Conservation (phyloP, 2,113 vertebrate species). For the Anhinga anhinga region DNA sequence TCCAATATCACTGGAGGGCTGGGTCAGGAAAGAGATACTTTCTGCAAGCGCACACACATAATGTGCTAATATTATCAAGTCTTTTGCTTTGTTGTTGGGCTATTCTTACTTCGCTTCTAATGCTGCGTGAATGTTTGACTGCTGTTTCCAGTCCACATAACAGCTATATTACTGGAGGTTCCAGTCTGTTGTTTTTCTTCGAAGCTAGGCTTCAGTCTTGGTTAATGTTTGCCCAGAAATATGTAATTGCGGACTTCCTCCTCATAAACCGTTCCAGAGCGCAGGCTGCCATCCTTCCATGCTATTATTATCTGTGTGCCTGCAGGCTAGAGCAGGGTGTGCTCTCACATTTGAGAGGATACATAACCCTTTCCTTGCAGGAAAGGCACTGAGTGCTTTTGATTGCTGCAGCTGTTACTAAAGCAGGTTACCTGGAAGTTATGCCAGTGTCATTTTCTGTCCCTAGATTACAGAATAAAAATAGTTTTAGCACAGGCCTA, state of each 20-base stretch:
- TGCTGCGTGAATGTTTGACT: not conserved
- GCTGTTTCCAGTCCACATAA: constrained; percentile 48
- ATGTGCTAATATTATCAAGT: not conserved
- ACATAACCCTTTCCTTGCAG: constrained; percentile 66
- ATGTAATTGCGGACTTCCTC: constrained; percentile 90
- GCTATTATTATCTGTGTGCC: constrained; percentile 74
- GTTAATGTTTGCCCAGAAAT: constrained; percentile 92
- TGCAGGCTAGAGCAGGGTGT: constrained; percentile 63
- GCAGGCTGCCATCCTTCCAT: constrained; percentile 74
- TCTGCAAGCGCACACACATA: not conserved
- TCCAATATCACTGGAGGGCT: not conserved
- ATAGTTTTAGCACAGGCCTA: not conserved
- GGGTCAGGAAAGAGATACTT: not conserved
- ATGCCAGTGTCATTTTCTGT: not conserved
- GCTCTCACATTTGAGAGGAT: constrained; percentile 1
- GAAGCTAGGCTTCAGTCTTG: constrained; percentile 77
- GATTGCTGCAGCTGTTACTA: not conserved
- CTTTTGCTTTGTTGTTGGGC: not conserved
- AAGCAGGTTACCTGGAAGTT: not conserved
- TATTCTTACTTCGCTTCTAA: not conserved
- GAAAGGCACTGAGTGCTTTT: not conserved
- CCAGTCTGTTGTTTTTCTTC: constrained; percentile 74
- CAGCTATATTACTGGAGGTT: constrained; percentile 57
- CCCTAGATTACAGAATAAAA: not conserved
- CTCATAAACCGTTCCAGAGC: constrained; percentile 84